These are phyloP conservation scores for Diphyllodes magnificus DNA, from an alignment of 2,113 vertebrate genomes.

Conservation along the genomic window DNA sequence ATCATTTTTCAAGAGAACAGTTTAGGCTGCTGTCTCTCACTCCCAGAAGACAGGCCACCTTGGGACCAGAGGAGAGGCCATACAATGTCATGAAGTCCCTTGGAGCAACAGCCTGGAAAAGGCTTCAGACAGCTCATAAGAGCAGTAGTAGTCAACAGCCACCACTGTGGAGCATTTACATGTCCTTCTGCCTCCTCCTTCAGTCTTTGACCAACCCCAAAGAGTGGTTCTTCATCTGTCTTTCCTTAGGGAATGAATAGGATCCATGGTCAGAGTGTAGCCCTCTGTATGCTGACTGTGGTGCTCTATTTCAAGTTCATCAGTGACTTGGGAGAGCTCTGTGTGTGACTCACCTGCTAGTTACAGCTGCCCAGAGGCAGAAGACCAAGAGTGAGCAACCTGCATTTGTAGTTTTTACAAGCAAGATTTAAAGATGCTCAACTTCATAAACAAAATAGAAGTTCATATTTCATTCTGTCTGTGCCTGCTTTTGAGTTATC, in stretches of 20 bases:
- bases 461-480: background rate
- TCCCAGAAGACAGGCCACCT: background rate
- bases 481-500: background rate
- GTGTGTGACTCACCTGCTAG: background rate
- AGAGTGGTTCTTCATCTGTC: background rate
- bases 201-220: background rate
- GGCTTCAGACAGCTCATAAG: background rate
- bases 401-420: background rate
- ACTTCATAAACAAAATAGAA: background rate
- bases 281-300: background rate
- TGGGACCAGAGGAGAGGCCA: background rate
- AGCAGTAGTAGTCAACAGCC: background rate
- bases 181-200: background rate
- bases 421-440: background rate
- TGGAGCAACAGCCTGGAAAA: background rate
- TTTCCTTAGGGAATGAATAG: background rate
- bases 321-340: background rate
- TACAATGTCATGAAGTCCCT: rapidly evolving
- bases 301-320: background rate
- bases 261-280: background rate
- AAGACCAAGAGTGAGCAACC: background rate
- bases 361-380: background rate
- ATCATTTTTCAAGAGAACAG: background rate
- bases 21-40: background rate
- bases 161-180: background rate